Base-by-base conservation (phyloP, 1,140 invertebrate genomes). In the Cyclina sinensis region DNA sequence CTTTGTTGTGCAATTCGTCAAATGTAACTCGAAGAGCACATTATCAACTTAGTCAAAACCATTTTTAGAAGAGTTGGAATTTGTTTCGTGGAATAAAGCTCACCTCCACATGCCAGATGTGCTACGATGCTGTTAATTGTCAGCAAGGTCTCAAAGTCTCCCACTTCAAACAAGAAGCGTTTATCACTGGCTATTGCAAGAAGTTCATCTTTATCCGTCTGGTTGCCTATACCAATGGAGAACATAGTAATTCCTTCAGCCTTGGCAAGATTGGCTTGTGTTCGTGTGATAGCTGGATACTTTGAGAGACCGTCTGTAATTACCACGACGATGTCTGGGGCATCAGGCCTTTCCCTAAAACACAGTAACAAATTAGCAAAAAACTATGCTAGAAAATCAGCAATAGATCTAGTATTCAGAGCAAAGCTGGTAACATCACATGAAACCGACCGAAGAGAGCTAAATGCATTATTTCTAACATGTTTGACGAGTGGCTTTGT, bases 301-400 rank as follows among this genome's bases (percentile, higher is more conserved):
- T 90, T 91, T 12, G 92, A 92, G n/a, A 83, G 65, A 21, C 92
- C 92, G 83, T 93, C 92, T 0, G 92, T 93, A 46, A 93, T 88
- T 65, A 93, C 85, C 65, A 93, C 90, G 18, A 73, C 92, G 24
- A 93, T 91, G 65, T 93, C 91, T 39, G 92, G 91, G 5, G 92
- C 92, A 27, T 76, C 90, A 0, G 91, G 89, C 2, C 92, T 81
- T 54, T 91, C 91, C 18, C 91, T 89, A 2, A 91, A 68, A 82
- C 12, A 35, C 32, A 37, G 30, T n/a, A n/a, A n/a, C n/a, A n/a
- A n/a, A n/a, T n/a, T n/a, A n/a, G n/a, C n/a, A n/a, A n/a, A n/a
- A n/a, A n/a, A n/a, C n/a, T n/a, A n/a, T n/a, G n/a, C n/a, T n/a
- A n/a, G n/a, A n/a, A n/a, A n/a, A n/a, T n/a, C n/a, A n/a, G n/a